Evolutionary conservation across 2,888 invertebrate genomes (phyloP).

Genomic region (Heliothis peltigera): DNA sequence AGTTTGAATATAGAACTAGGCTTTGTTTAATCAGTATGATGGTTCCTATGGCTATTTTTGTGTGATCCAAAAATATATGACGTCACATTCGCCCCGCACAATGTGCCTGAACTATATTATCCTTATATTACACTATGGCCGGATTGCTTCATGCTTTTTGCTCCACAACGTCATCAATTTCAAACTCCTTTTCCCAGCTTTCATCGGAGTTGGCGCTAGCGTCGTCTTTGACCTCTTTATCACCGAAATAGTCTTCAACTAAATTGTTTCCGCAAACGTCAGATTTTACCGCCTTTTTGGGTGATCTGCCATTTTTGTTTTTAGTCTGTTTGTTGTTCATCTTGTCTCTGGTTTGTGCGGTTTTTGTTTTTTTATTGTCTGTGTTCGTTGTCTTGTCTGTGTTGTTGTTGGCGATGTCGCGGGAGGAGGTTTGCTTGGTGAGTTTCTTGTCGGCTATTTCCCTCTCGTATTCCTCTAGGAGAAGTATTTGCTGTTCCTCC

Average conservation of each 20-base stretch:
- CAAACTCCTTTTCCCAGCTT: slow-evolving; percentile 91
- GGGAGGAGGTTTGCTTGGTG: slow-evolving; percentile 71
- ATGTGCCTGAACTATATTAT: slow-evolving; percentile 53
- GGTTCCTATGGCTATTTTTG: slow-evolving; percentile 19
- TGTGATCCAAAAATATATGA: slow-evolving; percentile 11
- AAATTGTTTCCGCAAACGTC: slow-evolving; percentile 86
- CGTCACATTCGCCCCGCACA: slow-evolving; percentile 54
- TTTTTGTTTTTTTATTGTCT: slow-evolving; percentile 66
- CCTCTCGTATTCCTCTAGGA: slow-evolving; percentile 92
- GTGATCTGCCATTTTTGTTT: slow-evolving; percentile 75
- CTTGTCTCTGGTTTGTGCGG: slow-evolving; percentile 75
- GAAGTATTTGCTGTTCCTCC: slow-evolving; percentile 92
- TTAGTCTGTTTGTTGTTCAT: slow-evolving; percentile 69
- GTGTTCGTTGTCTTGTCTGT: slow-evolving; percentile 71
- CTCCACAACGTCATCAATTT: slow-evolving; percentile 81
- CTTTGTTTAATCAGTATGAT: background rate
- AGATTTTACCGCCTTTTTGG: slow-evolving; percentile 77
- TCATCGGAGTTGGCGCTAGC: slow-evolving; percentile 89
- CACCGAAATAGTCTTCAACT: slow-evolving; percentile 89
- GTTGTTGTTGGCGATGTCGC: slow-evolving; percentile 81
- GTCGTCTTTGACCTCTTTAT: slow-evolving; percentile 84
- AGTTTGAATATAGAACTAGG: background rate
- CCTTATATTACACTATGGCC: slow-evolving; percentile 62
- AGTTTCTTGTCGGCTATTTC: slow-evolving; percentile 89
- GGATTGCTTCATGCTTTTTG: slow-evolving; percentile 76